A percentile compares a stretch with the other conserved stretches of the same genome.
phyloP scores from a whole-genome alignment of 1,140 invertebrate genomes.

The Anagrus nilaparvatae region DNA sequence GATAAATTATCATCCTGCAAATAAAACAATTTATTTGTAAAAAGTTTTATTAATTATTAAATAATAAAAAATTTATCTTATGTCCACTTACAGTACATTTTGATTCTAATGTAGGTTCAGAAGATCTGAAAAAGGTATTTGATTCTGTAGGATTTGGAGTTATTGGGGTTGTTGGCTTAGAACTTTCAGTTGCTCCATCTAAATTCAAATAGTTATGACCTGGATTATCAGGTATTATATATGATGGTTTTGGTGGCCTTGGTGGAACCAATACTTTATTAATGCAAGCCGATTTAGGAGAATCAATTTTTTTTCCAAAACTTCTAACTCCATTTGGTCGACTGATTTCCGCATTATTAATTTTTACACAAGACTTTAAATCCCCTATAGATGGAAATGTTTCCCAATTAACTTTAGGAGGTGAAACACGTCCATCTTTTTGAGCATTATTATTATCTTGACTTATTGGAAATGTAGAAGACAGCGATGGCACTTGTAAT shows the following conservation, averaged over 20 bases:
- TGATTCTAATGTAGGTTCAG: too few species aligned
- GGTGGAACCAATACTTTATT: slow-evolving; percentile 48
- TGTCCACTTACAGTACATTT: too few species aligned
- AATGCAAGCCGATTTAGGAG: slow-evolving; percentile 18
- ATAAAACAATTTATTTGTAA: too few species aligned
- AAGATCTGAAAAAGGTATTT: too few species aligned
- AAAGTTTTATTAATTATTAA: too few species aligned
- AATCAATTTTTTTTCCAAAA: slow-evolving; percentile 45
- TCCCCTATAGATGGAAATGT: slow-evolving; percentile 42
- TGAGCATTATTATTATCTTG: slow-evolving; percentile 37
- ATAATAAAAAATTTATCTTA: too few species aligned
- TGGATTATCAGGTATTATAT: slow-evolving; percentile 38
- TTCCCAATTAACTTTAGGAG: slow-evolving; percentile 45
- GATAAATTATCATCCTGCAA: too few species aligned
- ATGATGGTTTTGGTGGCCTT: slow-evolving; percentile 65
- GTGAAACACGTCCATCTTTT: slow-evolving; percentile 31
- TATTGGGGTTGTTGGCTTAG: slow-evolving; percentile 19
- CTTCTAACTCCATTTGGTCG: slow-evolving; percentile 48
- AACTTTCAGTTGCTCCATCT: slow-evolving; percentile 35
- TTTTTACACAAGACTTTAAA: slow-evolving; percentile 42
- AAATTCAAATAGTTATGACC: slow-evolving; percentile 48
- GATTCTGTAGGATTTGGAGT: too few species aligned
- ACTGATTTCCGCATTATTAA: slow-evolving; percentile 46
- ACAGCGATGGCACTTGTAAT: slow-evolving; percentile 33
- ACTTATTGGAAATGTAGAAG: slow-evolving; percentile 37